Percentiles rank a stretch among this genome's conserved stretches.
These are phyloP conservation scores for Strix uralensis DNA, from an alignment of 2,113 vertebrate species.

Conservation along the genomic window DNA sequence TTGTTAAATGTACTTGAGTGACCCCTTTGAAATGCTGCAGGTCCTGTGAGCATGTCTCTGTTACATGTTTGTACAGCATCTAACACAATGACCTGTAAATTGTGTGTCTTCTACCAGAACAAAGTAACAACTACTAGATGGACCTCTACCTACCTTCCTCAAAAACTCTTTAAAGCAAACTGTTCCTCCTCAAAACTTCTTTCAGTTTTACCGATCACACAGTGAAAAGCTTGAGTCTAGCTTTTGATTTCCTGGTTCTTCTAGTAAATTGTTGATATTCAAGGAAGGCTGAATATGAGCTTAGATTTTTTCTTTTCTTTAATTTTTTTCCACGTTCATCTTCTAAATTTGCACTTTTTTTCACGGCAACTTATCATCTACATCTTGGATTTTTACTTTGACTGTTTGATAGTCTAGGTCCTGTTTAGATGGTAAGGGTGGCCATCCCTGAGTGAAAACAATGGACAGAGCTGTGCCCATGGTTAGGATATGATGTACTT, in stretches of 20 bases:
- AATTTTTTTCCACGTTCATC: neutral
- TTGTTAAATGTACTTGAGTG: neutral
- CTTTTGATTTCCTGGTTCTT: neutral
- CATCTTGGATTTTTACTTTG: neutral
- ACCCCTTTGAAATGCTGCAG: neutral
- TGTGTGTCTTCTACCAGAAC: neutral
- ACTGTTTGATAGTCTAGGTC: neutral
- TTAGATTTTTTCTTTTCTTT: neutral
- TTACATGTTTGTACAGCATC: neutral
- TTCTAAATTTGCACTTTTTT: neutral
- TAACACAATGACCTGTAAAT: neutral
- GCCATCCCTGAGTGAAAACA: neutral
- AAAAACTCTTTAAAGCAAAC: neutral
- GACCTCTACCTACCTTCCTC: neutral
- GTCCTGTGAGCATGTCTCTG: neutral
- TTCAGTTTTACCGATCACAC: neutral
- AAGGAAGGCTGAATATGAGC: neutral
- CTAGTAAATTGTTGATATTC: neutral
- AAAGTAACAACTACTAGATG: neutral
- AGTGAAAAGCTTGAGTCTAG: neutral
- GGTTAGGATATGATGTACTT: neutral
- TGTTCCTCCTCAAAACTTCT: neutral
- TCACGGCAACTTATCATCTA: neutral
- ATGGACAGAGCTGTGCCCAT: neutral
- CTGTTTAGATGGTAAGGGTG: neutral